Base-by-base conservation (phyloP, 2,888 invertebrate genomes). In the Tethea ocularis region DNA sequence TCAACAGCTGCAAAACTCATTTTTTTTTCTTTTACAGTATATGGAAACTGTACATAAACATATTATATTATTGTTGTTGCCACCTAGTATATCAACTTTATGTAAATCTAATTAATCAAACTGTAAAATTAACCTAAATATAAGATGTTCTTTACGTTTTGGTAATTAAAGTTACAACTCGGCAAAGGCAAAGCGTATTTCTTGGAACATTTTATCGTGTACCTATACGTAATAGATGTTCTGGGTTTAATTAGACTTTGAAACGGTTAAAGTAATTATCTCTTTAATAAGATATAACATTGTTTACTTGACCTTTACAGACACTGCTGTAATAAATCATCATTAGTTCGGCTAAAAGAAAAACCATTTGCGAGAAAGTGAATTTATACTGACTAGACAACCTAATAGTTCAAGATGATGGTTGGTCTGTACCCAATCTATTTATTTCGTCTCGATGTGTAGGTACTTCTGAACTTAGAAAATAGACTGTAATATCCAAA, bases 321-420 rank as follows among this genome's bases (percentile, higher is more conserved):
- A 61, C 67, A 58, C 13, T 59, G 60, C 61, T 67, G 60, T 62
- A 68, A 69, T 72, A 68, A 68, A 69, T 66, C 63, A 69, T 64
- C 26, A 56, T 66, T 64, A 52, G 24, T 17, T 17, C 61, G 56
- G 53, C 20, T 17, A 10, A 38, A 52, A 54, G 58, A 61, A 58
- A 65, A 64, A 60, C 62, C 52, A 64, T 62, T 67, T 56, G 33
- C 55, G 13, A 56, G 20, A 29, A 23, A 54, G 36, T 17, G 41
- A 17, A 23, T 29, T 38, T 51, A 55, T 55, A 55, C 17, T 17
- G 59, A 36, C 59, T 55, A 52, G 52, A 52, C 57, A 61, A 64
- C 61, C 24, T 64, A 55, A 68, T 64, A 59, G 62, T 59, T 61
- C 41, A 33, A 57, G 52, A 62, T 52, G 59, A 66, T 69, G 59